These are phyloP conservation scores for Formica exsecta DNA, from an alignment of 1,140 invertebrate species.

Conservation along the genomic window DNA sequence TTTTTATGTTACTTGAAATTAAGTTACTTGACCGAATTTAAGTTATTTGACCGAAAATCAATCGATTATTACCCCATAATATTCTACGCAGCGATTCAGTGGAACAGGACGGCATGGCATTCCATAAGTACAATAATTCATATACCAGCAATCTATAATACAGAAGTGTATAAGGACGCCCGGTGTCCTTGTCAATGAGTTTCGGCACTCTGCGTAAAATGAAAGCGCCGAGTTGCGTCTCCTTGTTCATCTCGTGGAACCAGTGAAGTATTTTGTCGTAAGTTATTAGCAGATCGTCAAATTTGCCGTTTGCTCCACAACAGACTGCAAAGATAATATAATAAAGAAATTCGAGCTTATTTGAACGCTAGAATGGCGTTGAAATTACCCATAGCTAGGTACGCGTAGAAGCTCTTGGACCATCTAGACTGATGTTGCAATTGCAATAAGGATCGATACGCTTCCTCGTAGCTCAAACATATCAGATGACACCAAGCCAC, in stretches of 20 bases:
- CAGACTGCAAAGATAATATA: slow-evolving; percentile 83
- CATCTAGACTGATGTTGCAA: slow-evolving; percentile 89
- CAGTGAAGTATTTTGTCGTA: slow-evolving; percentile 85
- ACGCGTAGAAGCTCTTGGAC: slow-evolving; percentile 91
- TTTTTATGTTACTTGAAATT: not conserved
- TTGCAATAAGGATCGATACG: slow-evolving; percentile 87
- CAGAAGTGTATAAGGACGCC: slow-evolving; percentile 77
- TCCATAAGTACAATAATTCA: slow-evolving; percentile 92
- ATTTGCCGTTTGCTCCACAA: slow-evolving; percentile 86
- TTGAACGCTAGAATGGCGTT: not conserved
- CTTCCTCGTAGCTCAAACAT: slow-evolving; percentile 88
- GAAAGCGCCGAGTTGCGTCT: slow-evolving; percentile 81
- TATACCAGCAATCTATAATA: slow-evolving; percentile 89
- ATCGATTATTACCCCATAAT: slow-evolving; percentile 82
- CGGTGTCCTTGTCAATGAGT: slow-evolving; percentile 76
- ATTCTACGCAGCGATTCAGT: slow-evolving; percentile 85
- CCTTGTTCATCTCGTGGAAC: slow-evolving; percentile 76
- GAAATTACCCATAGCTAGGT: slow-evolving; percentile 88
- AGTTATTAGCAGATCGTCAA: slow-evolving; percentile 81
- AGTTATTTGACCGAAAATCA: slow-evolving; percentile 3
- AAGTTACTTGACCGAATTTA: slow-evolving; percentile 1
- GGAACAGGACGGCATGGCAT: slow-evolving; percentile 89
- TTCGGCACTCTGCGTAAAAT: slow-evolving; percentile 79
- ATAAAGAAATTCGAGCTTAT: not conserved
- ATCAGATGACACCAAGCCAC: slow-evolving; percentile 91